Conservation (phyloP, 2,797 vertebrate species). For the Acipenser ruthenus region DNA sequence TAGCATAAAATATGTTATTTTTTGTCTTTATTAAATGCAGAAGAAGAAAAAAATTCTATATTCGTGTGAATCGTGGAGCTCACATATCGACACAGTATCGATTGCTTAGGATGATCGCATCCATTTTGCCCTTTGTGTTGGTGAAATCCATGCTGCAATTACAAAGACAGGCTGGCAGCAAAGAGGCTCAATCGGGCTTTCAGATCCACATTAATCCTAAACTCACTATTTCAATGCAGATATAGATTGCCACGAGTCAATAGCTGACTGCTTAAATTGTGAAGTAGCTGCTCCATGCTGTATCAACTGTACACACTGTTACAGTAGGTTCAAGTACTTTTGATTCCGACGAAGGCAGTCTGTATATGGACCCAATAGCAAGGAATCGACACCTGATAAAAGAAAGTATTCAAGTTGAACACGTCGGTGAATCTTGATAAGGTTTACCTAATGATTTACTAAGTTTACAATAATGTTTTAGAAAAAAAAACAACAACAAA, state of each 20-base stretch:
- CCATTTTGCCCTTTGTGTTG: constrained; percentile 74
- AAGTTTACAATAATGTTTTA: too few species aligned
- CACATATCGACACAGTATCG: constrained; percentile 67
- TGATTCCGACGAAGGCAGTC: constrained; percentile 2
- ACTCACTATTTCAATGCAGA: constrained; percentile 71
- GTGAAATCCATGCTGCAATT: constrained; percentile 74
- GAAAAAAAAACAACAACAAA: too few species aligned
- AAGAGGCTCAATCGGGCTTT: constrained; percentile 66
- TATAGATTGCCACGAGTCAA: constrained; percentile 70
- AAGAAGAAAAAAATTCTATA: constrained; percentile 59
- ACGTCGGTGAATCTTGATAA: too few species aligned
- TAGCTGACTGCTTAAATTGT: constrained; percentile 69
- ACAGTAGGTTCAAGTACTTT: constrained; percentile 43
- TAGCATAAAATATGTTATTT: not conserved
- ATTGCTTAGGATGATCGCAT: constrained; percentile 65
- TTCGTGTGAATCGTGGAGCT: constrained; percentile 61
- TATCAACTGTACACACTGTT: constrained; percentile 49
- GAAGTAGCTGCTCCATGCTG: constrained; percentile 48
- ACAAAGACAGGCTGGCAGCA: constrained; percentile 68
- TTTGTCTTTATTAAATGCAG: not conserved
- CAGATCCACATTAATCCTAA: constrained; percentile 71
- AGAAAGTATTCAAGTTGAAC: too few species aligned
- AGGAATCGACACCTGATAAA: not conserved
- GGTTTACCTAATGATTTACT: too few species aligned
- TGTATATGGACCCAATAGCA: not conserved